A percentile compares a stretch with the other conserved stretches of the same genome.
These are phyloP conservation scores for Podotricha telesiphe DNA, from an alignment of 2,888 invertebrate species.

Conservation along the genomic window DNA sequence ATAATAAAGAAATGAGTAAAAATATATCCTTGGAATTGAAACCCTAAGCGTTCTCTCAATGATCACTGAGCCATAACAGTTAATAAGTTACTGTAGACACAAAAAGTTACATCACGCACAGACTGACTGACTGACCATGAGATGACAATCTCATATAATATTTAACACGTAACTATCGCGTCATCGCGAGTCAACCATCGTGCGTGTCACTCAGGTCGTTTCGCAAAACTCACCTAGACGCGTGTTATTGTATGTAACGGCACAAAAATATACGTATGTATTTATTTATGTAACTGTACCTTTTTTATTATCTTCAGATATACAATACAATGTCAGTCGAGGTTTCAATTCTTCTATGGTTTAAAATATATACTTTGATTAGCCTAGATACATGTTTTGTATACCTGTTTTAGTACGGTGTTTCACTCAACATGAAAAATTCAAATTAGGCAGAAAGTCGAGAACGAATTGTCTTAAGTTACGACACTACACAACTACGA, in stretches of 20 bases:
- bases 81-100: background rate
- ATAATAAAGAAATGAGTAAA: too few species aligned
- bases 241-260: slow-evolving; percentile 6
- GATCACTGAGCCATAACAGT: background rate
- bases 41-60: background rate
- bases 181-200: slow-evolving; percentile 25
- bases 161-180: slow-evolving; percentile 24
- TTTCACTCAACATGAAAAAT: too few species aligned
- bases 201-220: slow-evolving; percentile 27
- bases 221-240: slow-evolving; percentile 12
- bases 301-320: too few species aligned
- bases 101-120: slow-evolving; percentile 15
- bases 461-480: too few species aligned
- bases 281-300: background rate
- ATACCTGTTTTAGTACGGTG: too few species aligned
- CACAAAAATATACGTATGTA: background rate
- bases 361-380: too few species aligned
- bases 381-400: too few species aligned
- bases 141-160: slow-evolving; percentile 25
- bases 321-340: too few species aligned
- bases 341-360: too few species aligned
- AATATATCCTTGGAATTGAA: background rate
- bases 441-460: too few species aligned
- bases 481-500: too few species aligned
- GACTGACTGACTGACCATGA: slow-evolving; percentile 21